Evolutionary conservation across 2,888 invertebrate species (phyloP), one percentile per base, ranked within the genome.

Genomic region (Caenorhabditis wallacei): DNA sequence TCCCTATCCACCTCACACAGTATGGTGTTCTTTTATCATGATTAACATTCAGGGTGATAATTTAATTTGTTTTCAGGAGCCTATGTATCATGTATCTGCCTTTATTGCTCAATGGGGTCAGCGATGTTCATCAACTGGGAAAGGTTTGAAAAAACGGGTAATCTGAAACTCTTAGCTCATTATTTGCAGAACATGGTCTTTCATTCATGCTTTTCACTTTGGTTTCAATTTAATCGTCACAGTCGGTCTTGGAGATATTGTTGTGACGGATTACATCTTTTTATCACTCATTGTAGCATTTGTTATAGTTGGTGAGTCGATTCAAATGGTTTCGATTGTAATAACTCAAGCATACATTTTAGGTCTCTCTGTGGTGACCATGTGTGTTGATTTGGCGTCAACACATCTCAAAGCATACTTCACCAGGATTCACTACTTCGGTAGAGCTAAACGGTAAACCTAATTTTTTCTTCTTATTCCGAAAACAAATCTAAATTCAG

Each of bases 141-240:
- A 76, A 84, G 88, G 88, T 85, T 16, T 20, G 48, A 16, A 1
- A 16, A n/a, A 8, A 1, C 8, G 18, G n/a, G n/a, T 46, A 24
- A n/a, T 37, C 1, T 26, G 26, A 16, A n/a, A 16, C 16, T 18
- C 10, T 2, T 3, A 16, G 26, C 20, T 43, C 1, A 46, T 13
- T 20, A 48, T 13, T 69, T 87, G 46, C 79, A 87, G 88, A 56
- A 84, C 84, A 24, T 92, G 92, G 92, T 88, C 89, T 63, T 92
- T 92, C 88, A 89, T 92, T 64, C 92, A 92, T 78, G 92, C 92
- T 37, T 92, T 92, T 76, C 92, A 92, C 76, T 92, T 92, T 81
- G 91, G 92, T 56, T 92, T 92, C 87, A 92, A 92, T 80, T 82
- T 92, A 10, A 92, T 92, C 79, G 92, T 92, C 54, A 92, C 92